Conservation (phyloP, 2,888 invertebrate genomes). For the Cynaeus angustus region DNA sequence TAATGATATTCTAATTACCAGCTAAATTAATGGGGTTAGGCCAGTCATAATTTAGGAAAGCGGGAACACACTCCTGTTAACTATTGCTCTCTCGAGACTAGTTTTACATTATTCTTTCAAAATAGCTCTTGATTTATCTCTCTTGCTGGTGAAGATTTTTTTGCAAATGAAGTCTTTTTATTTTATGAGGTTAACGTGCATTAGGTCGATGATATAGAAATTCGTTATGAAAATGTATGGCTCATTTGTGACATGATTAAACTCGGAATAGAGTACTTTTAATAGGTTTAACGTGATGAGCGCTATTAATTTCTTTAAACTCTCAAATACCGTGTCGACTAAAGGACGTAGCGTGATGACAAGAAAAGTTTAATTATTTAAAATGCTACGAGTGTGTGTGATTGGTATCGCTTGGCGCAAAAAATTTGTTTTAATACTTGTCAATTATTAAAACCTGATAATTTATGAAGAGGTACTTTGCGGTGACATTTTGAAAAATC, state of each 20-base stretch:
- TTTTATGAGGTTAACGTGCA: constrained; percentile 13
- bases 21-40: constrained; percentile 60
- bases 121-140: constrained; percentile 44
- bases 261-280: constrained; percentile 20
- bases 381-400: not conserved
- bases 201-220: not conserved
- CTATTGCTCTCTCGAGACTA: constrained; percentile 52
- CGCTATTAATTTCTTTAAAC: constrained; percentile 33
- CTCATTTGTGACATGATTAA: constrained; percentile 28
- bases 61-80: constrained; percentile 46
- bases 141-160: constrained; percentile 16
- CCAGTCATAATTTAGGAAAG: constrained; percentile 57
- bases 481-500: too few relatives aligned
- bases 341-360: not conserved
- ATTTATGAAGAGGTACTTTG: too few relatives aligned
- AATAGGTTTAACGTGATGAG: constrained; percentile 12
- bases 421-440: too few relatives aligned
- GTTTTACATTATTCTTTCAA: constrained; percentile 53
- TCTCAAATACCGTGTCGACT: not conserved
- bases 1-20: constrained; percentile 63
- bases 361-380: not conserved
- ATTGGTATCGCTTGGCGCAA: too few relatives aligned
- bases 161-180: constrained; percentile 7
- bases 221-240: constrained; percentile 19
- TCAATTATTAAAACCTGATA: too few relatives aligned